A percentile compares a stretch with the other conserved stretches of the same genome.
Conservation (phyloP, 2,113 vertebrate genomes). For the Oplegnathus fasciatus region DNA sequence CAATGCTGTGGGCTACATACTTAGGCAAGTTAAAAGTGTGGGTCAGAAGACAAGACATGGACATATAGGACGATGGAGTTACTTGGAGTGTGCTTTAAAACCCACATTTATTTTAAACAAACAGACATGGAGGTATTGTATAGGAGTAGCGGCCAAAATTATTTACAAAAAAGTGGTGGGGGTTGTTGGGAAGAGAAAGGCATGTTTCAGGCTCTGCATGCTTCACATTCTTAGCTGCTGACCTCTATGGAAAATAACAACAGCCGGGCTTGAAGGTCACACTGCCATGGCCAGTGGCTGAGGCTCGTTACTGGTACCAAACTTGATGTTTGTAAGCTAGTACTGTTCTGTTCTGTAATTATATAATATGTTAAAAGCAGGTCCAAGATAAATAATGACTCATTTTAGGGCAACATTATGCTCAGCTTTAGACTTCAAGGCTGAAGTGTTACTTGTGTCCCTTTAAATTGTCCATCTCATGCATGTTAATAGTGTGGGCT, state of each 20-base stretch:
- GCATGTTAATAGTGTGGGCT: neutral
- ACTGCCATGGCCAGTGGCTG: slow-evolving; percentile 29
- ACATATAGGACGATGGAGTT: slow-evolving; percentile 5
- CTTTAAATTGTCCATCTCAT: neutral
- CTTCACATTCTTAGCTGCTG: slow-evolving; percentile 83
- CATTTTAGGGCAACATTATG: neutral
- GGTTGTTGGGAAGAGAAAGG: slow-evolving; percentile 70
- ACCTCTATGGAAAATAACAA: slow-evolving; percentile 85
- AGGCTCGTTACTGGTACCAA: slow-evolving; percentile 31
- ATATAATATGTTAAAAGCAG: neutral
- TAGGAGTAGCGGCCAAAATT: neutral
- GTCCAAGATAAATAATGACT: neutral
- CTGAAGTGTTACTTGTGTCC: neutral
- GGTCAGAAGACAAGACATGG: neutral
- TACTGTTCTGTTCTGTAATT: neutral
- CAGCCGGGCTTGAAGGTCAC: slow-evolving; percentile 80
- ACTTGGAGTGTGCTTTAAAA: neutral
- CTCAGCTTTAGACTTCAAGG: neutral
- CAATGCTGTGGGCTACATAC: slow-evolving; percentile 8
- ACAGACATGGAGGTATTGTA: slow-evolving; percentile 6
- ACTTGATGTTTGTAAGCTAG: slow-evolving; percentile 17
- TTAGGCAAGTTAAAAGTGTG: neutral
- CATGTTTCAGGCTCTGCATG: slow-evolving; percentile 76
- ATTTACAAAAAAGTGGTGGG: slow-evolving; percentile 41
- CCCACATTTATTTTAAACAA: neutral